These are phyloP conservation scores for Lithophane ornitopus DNA, from an alignment of 2,888 invertebrate species.

Conservation along the genomic window DNA sequence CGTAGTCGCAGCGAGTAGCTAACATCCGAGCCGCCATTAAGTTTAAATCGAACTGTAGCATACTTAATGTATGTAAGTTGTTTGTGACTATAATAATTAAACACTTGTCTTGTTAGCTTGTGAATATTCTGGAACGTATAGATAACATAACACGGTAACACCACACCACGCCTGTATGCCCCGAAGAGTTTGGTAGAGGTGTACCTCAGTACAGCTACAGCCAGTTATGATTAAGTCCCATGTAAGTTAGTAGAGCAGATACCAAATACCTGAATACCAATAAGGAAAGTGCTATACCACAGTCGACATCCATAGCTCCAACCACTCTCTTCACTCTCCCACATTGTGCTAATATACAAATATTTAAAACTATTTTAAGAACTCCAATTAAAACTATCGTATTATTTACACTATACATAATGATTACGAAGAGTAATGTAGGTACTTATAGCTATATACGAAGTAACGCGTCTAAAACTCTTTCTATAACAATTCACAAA, in stretches of 20 bases:
- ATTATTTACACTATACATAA: conserved; percentile 46
- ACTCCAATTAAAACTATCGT: conserved; percentile 37
- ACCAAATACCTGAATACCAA: conserved; percentile 18
- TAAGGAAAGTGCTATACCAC: conserved; percentile 75
- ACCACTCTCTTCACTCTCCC: conserved; percentile 83
- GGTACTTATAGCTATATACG: not conserved
- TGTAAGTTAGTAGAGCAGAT: not conserved
- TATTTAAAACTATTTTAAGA: conserved; percentile 56
- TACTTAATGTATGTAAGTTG: not conserved
- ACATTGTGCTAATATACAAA: conserved; percentile 61
- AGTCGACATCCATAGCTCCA: conserved; percentile 78
- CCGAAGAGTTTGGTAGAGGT: not conserved
- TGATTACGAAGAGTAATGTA: conserved; percentile 21
- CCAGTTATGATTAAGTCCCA: too few species aligned
- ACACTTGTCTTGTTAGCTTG: not conserved
- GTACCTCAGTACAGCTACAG: not conserved
- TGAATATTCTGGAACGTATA: not conserved
- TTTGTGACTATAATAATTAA: not conserved
- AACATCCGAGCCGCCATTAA: too few species aligned
- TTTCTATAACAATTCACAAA: conserved; percentile 19
- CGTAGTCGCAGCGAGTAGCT: too few species aligned
- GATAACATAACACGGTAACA: not conserved
- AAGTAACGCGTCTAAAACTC: conserved; percentile 28
- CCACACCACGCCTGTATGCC: too few species aligned
- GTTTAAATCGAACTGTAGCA: not conserved